phyloP scores from a whole-genome alignment of 2,113 vertebrate genomes.

The Triplophysa rosa region DNA sequence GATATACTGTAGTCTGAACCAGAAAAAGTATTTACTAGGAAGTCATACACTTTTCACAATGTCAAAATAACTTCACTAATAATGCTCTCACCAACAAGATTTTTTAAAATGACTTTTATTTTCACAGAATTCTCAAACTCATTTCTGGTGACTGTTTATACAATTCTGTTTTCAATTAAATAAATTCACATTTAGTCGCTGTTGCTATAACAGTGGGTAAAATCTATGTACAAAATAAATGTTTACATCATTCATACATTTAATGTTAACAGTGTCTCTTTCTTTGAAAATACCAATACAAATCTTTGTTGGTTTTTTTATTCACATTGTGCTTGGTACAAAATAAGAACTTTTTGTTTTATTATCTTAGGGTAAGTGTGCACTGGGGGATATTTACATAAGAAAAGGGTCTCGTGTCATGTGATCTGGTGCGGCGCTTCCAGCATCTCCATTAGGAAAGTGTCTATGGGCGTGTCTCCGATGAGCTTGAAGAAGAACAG shows the following conservation, averaged over 20 bases:
- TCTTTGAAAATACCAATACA: conserved; percentile 51
- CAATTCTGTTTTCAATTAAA: conserved; percentile 51
- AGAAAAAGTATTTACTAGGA: no score
- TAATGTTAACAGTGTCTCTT: conserved; percentile 26
- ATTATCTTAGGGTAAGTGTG: conserved; percentile 10
- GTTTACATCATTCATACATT: conserved; percentile 47
- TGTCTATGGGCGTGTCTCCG: conserved; percentile 84
- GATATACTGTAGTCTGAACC: neutral
- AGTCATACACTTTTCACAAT: no score
- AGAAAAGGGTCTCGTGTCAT: conserved; percentile 62
- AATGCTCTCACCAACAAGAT: neutral
- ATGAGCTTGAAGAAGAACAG: conserved; percentile 89
- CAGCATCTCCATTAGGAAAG: conserved; percentile 88
- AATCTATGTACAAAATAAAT: conserved; percentile 57
- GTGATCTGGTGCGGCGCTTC: conserved; percentile 83
- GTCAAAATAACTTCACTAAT: no score
- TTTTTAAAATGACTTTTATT: conserved; percentile 36
- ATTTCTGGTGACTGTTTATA: conserved; percentile 41
- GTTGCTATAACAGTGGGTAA: conserved; percentile 37
- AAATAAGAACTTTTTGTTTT: conserved; percentile 43
- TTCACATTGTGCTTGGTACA: conserved; percentile 55
- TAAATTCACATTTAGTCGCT: conserved; percentile 47
- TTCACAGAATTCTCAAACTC: conserved; percentile 49
- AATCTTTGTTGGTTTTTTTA: conserved; percentile 38
- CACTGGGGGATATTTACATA: conserved; percentile 52